Evolutionary conservation across 2,888 invertebrate species (phyloP).

Genomic region (Anoplius nigerrimus): DNA sequence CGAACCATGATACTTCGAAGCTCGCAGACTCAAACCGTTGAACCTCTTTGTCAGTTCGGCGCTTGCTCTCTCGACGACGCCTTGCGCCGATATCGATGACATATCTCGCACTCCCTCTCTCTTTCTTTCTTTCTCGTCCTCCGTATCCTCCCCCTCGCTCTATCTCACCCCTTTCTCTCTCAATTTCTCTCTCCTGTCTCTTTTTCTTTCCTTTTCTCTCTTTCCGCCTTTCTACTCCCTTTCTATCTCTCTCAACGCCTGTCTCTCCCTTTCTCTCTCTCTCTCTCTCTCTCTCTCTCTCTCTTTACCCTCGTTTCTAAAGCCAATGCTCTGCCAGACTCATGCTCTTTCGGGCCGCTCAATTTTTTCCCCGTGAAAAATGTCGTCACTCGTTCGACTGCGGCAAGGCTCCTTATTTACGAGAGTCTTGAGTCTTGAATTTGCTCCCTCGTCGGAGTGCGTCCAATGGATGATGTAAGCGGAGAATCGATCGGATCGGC

Average conservation of each 20-base stretch:
- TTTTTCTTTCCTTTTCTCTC: background rate
- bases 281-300: background rate
- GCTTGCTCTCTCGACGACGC: constrained; percentile 93
- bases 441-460: too few species aligned
- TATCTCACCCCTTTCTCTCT: constrained; percentile 1
- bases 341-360: background rate
- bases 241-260: background rate
- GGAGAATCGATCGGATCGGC: too few species aligned
- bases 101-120: constrained; percentile 71
- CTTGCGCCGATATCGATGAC: constrained; percentile 91
- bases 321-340: background rate
- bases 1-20: constrained; percentile 76
- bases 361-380: background rate
- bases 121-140: background rate
- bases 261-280: too few species aligned
- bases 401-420: too few species aligned
- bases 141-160: background rate
- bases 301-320: background rate
- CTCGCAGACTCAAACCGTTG: constrained; percentile 86
- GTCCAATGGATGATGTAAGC: too few species aligned
- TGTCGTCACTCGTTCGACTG: background rate
- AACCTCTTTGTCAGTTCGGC: constrained; percentile 93
- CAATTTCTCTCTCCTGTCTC: background rate
- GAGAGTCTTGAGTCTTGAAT: too few species aligned
- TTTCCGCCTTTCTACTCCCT: background rate